Evolutionary conservation across 2,888 invertebrate species (phyloP).

Genomic region (Dynastes tityus): DNA sequence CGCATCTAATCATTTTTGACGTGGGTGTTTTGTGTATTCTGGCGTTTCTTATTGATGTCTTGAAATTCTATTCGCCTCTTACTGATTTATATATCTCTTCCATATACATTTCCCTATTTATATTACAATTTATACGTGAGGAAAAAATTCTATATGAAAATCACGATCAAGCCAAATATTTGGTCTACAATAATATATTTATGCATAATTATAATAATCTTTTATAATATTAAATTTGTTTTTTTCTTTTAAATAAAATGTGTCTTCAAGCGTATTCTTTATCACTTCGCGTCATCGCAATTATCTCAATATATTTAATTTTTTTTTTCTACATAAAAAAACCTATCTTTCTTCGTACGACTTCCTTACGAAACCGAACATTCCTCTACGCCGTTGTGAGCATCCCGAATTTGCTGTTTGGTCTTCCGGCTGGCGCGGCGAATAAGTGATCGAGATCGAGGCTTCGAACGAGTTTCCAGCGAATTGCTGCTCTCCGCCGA

Average conservation of each 20-base stretch:
- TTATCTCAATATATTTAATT: conserved; percentile 12
- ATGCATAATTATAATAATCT: conserved; percentile 5
- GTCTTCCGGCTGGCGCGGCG: conserved; percentile 85
- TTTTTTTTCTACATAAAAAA: conserved; percentile 5
- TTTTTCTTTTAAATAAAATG: conserved; percentile 19
- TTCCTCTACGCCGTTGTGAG: conserved; percentile 77
- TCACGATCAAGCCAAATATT: background rate
- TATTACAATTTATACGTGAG: background rate
- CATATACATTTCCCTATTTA: too few species aligned
- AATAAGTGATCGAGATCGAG: conserved; percentile 77
- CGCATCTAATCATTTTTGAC: too few species aligned
- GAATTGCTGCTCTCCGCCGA: conserved; percentile 57
- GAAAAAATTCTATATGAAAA: background rate
- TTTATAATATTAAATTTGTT: conserved; percentile 22
- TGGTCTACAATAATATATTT: conserved; percentile 5
- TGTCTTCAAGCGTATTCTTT: conserved; percentile 50
- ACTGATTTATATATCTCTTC: too few species aligned
- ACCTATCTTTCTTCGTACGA: background rate
- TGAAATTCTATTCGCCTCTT: too few species aligned
- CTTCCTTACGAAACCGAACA: conserved; percentile 79
- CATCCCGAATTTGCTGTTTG: conserved; percentile 84
- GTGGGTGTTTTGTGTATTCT: too few species aligned
- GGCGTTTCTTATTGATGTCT: too few species aligned
- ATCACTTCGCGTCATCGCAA: conserved; percentile 45
- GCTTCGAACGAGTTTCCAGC: conserved; percentile 65